These are phyloP conservation scores for Leptopilina syphax DNA, from an alignment of 2,888 invertebrate species.

Conservation along the genomic window DNA sequence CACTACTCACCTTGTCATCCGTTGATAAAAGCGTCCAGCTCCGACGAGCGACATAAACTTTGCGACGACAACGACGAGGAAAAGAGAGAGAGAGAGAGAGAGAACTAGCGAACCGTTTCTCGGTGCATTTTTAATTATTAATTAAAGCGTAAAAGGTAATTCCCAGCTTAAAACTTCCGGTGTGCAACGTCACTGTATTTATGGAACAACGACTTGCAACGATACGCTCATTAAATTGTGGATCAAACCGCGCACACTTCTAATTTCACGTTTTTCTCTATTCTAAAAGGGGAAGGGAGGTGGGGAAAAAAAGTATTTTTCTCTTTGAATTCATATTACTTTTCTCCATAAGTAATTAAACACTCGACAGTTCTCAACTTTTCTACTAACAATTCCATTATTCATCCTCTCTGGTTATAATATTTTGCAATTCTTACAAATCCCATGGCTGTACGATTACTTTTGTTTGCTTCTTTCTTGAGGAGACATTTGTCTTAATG, in stretches of 20 bases:
- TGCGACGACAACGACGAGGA: neutral
- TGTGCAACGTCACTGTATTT: constrained; percentile 28
- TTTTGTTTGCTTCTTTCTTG: neutral
- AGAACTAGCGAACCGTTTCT: constrained; percentile 22
- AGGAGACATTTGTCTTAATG: neutral
- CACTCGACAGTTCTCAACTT: neutral
- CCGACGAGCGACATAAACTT: constrained; percentile 27
- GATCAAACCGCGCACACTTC: constrained; percentile 11
- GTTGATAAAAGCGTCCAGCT: constrained; percentile 35
- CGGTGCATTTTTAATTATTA: constrained; percentile 62
- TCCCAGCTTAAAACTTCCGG: constrained; percentile 53
- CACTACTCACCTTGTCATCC: constrained; percentile 25
- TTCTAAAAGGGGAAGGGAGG: neutral
- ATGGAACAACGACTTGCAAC: constrained; percentile 22
- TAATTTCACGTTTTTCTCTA: constrained; percentile 4
- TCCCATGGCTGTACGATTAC: neutral
- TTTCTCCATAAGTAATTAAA: neutral
- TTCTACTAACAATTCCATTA: neutral
- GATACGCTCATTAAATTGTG: constrained; percentile 31
- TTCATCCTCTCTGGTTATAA: neutral
- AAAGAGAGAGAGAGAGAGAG: no score
- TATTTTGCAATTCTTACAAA: neutral
- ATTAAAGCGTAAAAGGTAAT: constrained; percentile 59
- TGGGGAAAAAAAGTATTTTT: neutral
- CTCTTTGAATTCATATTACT: constrained; percentile 9